A percentile compares a stretch with the other conserved stretches of the same genome.
Evolutionary conservation across 2,113 vertebrate species (phyloP).

Genomic region (Aythya baeri): DNA sequence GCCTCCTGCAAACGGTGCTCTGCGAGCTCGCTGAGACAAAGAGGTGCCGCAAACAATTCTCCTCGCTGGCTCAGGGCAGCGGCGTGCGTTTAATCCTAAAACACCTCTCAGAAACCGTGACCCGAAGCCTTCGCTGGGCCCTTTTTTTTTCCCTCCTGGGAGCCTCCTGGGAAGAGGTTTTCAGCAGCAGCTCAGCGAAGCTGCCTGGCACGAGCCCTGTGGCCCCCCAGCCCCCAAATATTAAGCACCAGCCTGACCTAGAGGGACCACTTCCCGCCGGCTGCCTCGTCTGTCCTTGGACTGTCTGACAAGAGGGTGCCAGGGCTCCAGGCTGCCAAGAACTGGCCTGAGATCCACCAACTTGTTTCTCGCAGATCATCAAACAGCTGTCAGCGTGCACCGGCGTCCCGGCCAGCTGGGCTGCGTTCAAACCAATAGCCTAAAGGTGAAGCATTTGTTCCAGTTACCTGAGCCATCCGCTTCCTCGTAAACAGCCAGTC

Average conservation of each 20-base stretch:
- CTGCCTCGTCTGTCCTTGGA: conserved; percentile 51
- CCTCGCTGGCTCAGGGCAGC: neutral
- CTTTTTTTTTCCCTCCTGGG: too few species aligned
- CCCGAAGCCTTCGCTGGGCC: neutral
- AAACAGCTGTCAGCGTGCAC: conserved; percentile 24
- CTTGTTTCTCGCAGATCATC: conserved; percentile 46
- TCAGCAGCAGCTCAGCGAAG: neutral
- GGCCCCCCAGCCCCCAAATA: neutral
- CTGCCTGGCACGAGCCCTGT: accelerated
- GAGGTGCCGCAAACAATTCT: neutral
- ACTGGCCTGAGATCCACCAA: conserved; percentile 34
- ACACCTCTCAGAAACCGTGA: neutral
- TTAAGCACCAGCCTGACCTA: neutral
- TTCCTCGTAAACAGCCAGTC: neutral
- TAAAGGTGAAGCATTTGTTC: conserved; percentile 64
- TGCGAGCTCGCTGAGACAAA: neutral
- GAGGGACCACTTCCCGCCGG: conserved; percentile 19
- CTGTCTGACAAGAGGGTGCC: conserved; percentile 8
- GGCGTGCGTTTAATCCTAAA: neutral
- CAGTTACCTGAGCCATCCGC: conserved; percentile 55
- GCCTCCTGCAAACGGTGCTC: neutral
- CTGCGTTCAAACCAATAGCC: conserved; percentile 26
- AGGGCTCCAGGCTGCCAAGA: conserved; percentile 40
- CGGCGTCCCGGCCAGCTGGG: conserved; percentile 54
- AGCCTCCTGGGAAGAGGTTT: neutral